Conservation (phyloP, 2,797 vertebrate genomes). For the Zenarchopterus dispar region DNA sequence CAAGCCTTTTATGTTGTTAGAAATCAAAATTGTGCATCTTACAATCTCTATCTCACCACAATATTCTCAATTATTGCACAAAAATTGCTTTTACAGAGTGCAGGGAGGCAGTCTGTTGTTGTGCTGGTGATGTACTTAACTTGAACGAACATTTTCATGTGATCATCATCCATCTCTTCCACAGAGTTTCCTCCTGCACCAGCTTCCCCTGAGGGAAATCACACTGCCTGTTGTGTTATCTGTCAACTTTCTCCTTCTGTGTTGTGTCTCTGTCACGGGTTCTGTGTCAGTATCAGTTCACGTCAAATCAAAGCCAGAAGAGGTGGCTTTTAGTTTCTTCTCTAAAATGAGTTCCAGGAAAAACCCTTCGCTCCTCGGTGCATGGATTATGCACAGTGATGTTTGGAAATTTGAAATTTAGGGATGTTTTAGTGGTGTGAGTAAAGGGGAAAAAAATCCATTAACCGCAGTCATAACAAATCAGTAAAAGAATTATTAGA, state of each 20-base stretch:
- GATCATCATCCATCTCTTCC: conserved; percentile 60
- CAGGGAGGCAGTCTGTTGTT: conserved; percentile 27
- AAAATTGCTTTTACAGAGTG: conserved; percentile 11
- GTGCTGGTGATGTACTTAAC: conserved; percentile 53
- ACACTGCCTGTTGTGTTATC: conserved; percentile 36
- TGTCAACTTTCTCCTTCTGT: conserved; percentile 32
- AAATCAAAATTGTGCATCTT: background rate
- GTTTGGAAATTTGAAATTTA: no score
- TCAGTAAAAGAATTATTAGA: no score
- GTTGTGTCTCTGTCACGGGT: conserved; percentile 38
- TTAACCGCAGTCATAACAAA: no score
- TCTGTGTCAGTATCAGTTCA: conserved; percentile 33
- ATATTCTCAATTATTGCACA: conserved; percentile 35
- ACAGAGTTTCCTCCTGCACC: conserved; percentile 19
- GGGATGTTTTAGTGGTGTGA: no score
- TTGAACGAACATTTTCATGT: conserved; percentile 53
- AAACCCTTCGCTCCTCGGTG: background rate
- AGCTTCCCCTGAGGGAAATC: conserved; percentile 31
- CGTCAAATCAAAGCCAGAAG: conserved; percentile 16
- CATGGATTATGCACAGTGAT: background rate
- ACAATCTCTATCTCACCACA: background rate
- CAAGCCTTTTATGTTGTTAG: background rate
- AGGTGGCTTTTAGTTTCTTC: background rate
- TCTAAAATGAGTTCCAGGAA: background rate
- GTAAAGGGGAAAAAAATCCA: no score